A percentile compares a stretch with the other conserved stretches of the same genome.
phyloP scores from a whole-genome alignment of 1,140 invertebrate genomes.

The Camponotus vicinus region DNA sequence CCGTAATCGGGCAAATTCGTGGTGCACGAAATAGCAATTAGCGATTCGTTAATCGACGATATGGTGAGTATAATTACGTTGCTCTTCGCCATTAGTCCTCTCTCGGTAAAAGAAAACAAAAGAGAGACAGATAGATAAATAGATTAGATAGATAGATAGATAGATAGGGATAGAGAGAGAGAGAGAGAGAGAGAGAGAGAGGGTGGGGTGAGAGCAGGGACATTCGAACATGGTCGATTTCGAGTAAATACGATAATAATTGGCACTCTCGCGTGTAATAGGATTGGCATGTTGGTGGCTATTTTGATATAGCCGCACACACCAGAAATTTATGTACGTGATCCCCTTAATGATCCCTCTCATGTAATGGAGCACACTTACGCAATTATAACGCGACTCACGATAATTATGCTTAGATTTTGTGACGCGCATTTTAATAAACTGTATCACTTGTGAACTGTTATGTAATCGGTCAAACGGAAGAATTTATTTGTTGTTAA shows the following conservation, averaged over 20 bases:
- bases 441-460: not conserved
- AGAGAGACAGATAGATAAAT: too few species aligned
- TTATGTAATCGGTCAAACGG: not conserved
- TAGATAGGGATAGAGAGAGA: not conserved
- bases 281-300: constrained; percentile 33
- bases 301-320: not conserved
- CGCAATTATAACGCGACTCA: constrained; percentile 30
- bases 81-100: not conserved
- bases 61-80: constrained; percentile 63
- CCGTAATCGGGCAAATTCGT: not conserved
- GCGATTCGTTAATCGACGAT: constrained; percentile 30
- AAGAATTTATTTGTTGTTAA: not conserved
- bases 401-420: constrained; percentile 34
- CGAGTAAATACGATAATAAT: constrained; percentile 67
- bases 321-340: constrained; percentile 53
- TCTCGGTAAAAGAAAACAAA: not conserved
- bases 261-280: constrained; percentile 47
- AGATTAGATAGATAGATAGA: not conserved
- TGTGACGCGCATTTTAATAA: constrained; percentile 36
- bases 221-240: constrained; percentile 38
- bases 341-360: constrained; percentile 8
- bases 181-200: not conserved
- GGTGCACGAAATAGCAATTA: constrained; percentile 24
- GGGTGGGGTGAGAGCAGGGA: not conserved
- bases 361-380: constrained; percentile 19